Percentiles rank a stretch among this genome's conserved stretches.
These are phyloP conservation scores for Serrognathus titanus DNA, from an alignment of 2,888 invertebrate species.

Conservation along the genomic window DNA sequence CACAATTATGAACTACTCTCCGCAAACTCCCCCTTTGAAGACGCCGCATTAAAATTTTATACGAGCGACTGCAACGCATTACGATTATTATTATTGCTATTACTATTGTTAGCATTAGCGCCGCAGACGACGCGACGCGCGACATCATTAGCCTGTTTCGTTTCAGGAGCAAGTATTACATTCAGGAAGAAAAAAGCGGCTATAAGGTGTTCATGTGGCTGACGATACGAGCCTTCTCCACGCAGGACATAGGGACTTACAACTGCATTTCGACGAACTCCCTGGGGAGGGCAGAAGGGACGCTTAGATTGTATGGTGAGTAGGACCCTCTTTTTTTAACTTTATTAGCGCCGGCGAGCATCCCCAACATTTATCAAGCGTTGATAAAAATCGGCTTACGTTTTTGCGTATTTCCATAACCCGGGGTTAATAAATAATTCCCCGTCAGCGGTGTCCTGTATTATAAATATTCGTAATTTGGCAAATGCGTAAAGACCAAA, in stretches of 20 bases:
- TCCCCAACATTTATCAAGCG: too few relatives aligned
- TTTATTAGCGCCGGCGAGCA: too few relatives aligned
- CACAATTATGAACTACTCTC: too few relatives aligned
- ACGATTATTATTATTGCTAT: background rate
- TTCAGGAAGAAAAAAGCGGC: conserved; percentile 66
- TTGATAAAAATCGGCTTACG: too few relatives aligned
- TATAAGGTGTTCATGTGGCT: conserved; percentile 75
- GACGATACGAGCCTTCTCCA: conserved; percentile 56
- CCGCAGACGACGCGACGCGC: background rate
- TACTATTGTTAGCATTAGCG: background rate
- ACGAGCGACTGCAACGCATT: background rate
- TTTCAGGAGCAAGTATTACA: conserved; percentile 71
- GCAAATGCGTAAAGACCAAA: too few relatives aligned
- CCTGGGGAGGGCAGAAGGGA: conserved; percentile 73
- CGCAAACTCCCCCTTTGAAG: background rate
- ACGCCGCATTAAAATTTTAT: background rate
- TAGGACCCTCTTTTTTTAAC: conserved; percentile 4
- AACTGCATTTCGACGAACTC: conserved; percentile 75
- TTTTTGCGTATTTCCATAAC: too few relatives aligned
- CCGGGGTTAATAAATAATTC: too few relatives aligned
- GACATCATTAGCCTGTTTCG: conserved; percentile 5
- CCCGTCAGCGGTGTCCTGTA: too few relatives aligned
- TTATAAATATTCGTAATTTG: too few relatives aligned
- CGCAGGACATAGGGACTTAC: conserved; percentile 59
- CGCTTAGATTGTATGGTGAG: conserved; percentile 68